Base-by-base conservation (phyloP, 2,113 vertebrate species). In the Callospermophilus lateralis region DNA sequence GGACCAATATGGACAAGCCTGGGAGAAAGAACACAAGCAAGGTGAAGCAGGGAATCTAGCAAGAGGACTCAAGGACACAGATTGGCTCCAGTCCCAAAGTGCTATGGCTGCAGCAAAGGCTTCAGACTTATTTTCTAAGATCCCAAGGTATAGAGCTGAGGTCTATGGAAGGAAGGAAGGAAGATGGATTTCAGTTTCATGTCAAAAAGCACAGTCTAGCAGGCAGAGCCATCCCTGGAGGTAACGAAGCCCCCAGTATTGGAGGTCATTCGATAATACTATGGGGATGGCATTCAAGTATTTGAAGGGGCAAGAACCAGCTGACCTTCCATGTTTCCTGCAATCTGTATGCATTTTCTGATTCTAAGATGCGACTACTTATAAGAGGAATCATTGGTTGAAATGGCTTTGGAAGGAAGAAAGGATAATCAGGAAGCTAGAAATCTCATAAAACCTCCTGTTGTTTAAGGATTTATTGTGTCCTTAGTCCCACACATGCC, bases 401-500 rank as follows among this genome's bases (percentile, higher is more conserved):
- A n/a, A 13, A 19, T 45, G 67, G 34, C 51, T 81, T 67, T 6
- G 8, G 30, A 32, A 37, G 9, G 19, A 53, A 48, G 67, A 26
- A 78, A 42, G 32, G 67, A 84, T 37, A 53, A 79, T 17, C 8
- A 42, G 22, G 26, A 80, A 63, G 58, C 15, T 13, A 8, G 73
- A 79, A 32, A 80, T 28, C 30, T 79, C 12, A 0, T n/a, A 6
- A 37, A 74, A 4, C 26, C 19, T 30, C 45, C 58, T 65, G 19
- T 39, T 34, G 32, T 30, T 28, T 12, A 48, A 73, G 7, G 76
- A 15, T 63, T 53, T 6, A 1, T 16, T 19, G 10, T 74, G 55
- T 61, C 65, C 84, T 24, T 0, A 28, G 51, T 20, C 65, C 55
- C 68, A 4, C 17, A 1, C 4, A 16, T 4, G 8, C n/a, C 70